A percentile compares a stretch with the other conserved stretches of the same genome.
Evolutionary conservation across 2,888 invertebrate species (phyloP).

Genomic region (Caradrina clavipalpis): DNA sequence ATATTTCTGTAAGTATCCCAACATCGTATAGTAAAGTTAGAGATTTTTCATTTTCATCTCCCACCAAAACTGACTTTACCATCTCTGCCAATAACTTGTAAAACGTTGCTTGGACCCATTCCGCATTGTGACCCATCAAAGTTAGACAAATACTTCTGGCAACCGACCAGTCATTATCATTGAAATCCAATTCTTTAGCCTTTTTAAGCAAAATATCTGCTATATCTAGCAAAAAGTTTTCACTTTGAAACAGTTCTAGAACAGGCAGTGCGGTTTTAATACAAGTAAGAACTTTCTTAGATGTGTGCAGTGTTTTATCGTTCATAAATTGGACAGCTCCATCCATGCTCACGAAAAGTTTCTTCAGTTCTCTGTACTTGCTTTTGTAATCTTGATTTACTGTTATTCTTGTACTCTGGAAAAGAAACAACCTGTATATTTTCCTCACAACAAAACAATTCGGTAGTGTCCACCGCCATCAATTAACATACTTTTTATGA

Average conservation of each 20-base stretch:
- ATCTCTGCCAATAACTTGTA: conserved; percentile 90
- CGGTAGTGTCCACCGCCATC: too few relatives aligned
- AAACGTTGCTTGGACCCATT: conserved; percentile 88
- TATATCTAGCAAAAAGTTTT: conserved; percentile 87
- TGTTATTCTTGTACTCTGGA: conserved; percentile 78
- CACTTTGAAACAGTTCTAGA: conserved; percentile 91
- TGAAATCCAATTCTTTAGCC: conserved; percentile 77
- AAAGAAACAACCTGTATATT: conserved; percentile 30
- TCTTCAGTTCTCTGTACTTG: conserved; percentile 81
- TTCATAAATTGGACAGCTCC: conserved; percentile 82
- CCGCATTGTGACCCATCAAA: conserved; percentile 90
- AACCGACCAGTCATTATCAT: conserved; percentile 79
- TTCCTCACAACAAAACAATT: background rate
- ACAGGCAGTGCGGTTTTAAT: conserved; percentile 90
- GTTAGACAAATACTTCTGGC: conserved; percentile 85
- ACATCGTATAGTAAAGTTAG: conserved; percentile 90
- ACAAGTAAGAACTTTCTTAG: conserved; percentile 79
- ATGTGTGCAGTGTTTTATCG: conserved; percentile 73
- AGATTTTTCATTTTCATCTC: conserved; percentile 88
- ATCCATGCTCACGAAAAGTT: conserved; percentile 81
- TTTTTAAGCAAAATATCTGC: conserved; percentile 79
- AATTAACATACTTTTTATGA: too few relatives aligned
- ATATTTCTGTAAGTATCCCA: conserved; percentile 92
- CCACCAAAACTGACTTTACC: conserved; percentile 90
- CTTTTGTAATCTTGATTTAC: conserved; percentile 84